Percentiles rank a stretch among this genome's conserved stretches.
phyloP scores from a whole-genome alignment of 2,888 invertebrate genomes.

The Apotomis turbidana region DNA sequence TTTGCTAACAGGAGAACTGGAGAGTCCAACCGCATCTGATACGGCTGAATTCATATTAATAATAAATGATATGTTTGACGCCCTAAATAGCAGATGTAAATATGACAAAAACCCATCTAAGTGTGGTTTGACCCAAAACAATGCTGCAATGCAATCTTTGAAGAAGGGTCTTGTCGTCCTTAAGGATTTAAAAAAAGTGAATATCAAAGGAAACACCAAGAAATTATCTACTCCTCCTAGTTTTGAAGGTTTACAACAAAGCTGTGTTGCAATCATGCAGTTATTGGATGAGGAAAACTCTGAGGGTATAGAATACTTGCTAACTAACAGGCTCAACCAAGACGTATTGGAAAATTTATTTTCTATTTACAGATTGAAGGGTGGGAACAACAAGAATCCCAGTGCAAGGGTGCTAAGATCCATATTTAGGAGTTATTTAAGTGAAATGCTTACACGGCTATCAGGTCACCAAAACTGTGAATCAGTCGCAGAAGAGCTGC shows the following conservation, averaged over 20 bases:
- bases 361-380: constrained; percentile 12
- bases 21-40: neutral
- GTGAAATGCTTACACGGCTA: constrained; percentile 13
- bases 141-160: constrained; percentile 3
- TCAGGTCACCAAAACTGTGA: constrained; percentile 22
- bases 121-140: constrained; percentile 7
- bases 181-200: neutral
- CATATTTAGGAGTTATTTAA: constrained; percentile 9
- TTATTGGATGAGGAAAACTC: constrained; percentile 7
- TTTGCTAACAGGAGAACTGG: constrained; percentile 5
- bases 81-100: constrained; percentile 3
- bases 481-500: too few relatives aligned
- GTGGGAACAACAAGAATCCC: constrained; percentile 20
- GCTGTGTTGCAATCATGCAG: neutral
- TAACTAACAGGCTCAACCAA: constrained; percentile 11
- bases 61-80: constrained; percentile 8
- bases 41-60: constrained; percentile 14
- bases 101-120: constrained; percentile 9
- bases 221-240: constrained; percentile 1
- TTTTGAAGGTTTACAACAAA: constrained; percentile 14
- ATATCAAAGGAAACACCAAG: neutral
- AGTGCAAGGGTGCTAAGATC: constrained; percentile 1
- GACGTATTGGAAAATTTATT: constrained; percentile 21
- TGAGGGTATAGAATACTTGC: neutral
- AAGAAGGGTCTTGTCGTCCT: neutral